Conservation (phyloP, 53 echinoderm and acorn worm species). For the Apostichopus leukothele region DNA sequence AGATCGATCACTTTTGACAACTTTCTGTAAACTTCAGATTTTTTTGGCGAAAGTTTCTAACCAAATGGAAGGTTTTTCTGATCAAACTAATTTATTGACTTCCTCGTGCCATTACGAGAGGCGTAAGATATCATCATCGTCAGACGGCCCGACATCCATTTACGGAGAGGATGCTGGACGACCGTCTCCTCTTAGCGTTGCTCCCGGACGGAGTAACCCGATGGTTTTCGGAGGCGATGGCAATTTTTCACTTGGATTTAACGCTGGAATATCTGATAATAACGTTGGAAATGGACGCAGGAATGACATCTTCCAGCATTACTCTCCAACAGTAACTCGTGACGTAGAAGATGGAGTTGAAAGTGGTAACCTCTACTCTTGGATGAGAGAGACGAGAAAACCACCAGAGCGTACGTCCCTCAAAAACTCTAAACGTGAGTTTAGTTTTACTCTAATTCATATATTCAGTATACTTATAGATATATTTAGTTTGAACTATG, state of each 20-base stretch:
- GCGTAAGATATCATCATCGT: background rate
- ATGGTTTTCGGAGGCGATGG: background rate
- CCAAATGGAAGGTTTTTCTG: slow-evolving; percentile 22
- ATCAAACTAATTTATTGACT: background rate
- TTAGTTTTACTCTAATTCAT: background rate
- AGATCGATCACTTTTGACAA: slow-evolving; percentile 36
- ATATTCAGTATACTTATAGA: too few relatives aligned
- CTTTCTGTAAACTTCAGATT: slow-evolving; percentile 5
- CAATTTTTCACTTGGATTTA: background rate
- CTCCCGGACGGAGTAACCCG: background rate
- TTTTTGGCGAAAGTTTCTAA: background rate
- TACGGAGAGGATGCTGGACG: background rate
- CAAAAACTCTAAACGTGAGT: background rate
- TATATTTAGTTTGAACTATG: too few relatives aligned
- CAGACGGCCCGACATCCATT: background rate
- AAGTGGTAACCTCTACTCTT: background rate
- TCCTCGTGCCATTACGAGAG: background rate
- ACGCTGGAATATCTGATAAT: background rate
- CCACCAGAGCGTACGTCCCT: background rate
- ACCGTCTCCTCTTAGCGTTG: background rate
- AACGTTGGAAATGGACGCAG: background rate
- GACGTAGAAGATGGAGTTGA: background rate
- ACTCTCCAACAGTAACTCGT: background rate
- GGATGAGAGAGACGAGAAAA: slow-evolving; percentile 21
- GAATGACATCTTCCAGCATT: background rate